Base-by-base conservation (phyloP, 2,888 invertebrate genomes). In the Rhamphomyia laevipes region DNA sequence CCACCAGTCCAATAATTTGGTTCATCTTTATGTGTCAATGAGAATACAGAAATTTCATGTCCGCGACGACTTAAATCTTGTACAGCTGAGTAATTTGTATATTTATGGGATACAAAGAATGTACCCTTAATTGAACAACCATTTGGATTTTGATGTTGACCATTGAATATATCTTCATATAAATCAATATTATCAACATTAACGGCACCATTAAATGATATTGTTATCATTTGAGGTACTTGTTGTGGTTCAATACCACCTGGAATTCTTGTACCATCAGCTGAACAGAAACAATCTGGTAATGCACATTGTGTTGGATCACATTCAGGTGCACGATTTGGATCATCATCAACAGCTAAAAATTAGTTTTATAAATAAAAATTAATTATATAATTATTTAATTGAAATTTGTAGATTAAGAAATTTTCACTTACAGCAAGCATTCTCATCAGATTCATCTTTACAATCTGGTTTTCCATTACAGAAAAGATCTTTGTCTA, bases 371-470 rank as follows among this genome's bases (percentile, higher is more conserved):
- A 23, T 21, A 3, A 21, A 21, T 21, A 21, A 21, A 21, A 37
- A 16, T 38, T 17, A 37, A 15, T n/a, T 35, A 35, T 37, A 15
- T 15, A 15, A 37, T 37, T 6, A 37, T 37, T 37, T 15, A 5
- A 15, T 15, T 3, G 30, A 9, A 30, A 9, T 30, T 30, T 30
- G 7, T 9, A 30, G 6, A 30, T 30, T 30, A 16, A 15, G 10
- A 2, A 16, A 10, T 37, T 16, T 16, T 16, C 50, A 87, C 91
- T 85, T 77, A 92, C 92, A 84, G 78, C 93, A 93, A 57, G 92
- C 88, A 63, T 93, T 93, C 74, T 93, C 93, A 66, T 93, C 93
- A 47, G 92, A 93, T 66, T 91, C 92, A 66, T 93, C 93, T 64
- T 88, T 86, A 74, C 93, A 93, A 67, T 93, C 92, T 46, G 85